These are phyloP conservation scores for Cyclargus thomasi DNA, from an alignment of 1,140 invertebrate species.

Conservation along the genomic window DNA sequence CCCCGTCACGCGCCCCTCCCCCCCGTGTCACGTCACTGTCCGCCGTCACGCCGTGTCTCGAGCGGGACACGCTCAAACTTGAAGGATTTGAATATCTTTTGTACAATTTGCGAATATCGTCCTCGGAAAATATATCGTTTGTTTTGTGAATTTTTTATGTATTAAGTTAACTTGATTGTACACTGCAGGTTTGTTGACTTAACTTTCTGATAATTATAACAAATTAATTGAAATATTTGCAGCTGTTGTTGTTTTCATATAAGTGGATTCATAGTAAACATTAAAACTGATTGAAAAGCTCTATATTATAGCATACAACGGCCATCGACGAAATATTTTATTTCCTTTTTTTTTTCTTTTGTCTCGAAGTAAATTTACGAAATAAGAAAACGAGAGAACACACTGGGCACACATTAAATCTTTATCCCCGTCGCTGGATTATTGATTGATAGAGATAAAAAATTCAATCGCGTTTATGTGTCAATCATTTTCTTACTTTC, in stretches of 20 bases:
- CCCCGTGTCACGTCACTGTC: slow-evolving; percentile 68
- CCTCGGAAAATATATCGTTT: slow-evolving; percentile 3
- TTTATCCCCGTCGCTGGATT: not conserved
- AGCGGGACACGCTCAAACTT: slow-evolving; percentile 37
- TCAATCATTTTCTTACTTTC: not conserved
- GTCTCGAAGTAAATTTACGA: not conserved
- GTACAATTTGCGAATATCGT: slow-evolving; percentile 31
- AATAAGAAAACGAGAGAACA: not conserved
- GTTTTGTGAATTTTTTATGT: not conserved
- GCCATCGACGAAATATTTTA: no score
- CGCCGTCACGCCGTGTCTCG: slow-evolving; percentile 57
- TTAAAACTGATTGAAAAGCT: no score
- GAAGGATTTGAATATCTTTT: slow-evolving; percentile 44
- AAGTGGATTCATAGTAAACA: no score
- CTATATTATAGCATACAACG: no score
- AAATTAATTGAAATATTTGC: no score
- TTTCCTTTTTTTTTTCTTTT: not conserved
- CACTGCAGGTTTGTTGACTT: no score
- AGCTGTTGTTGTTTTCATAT: no score
- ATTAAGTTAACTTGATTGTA: not conserved
- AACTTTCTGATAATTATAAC: no score
- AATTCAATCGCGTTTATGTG: slow-evolving; percentile 26
- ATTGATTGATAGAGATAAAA: not conserved
- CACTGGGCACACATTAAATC: not conserved
- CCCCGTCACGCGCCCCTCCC: slow-evolving; percentile 28